phyloP scores from a whole-genome alignment of 1,140 invertebrate species.

The Lepeophtheirus salmonis region DNA sequence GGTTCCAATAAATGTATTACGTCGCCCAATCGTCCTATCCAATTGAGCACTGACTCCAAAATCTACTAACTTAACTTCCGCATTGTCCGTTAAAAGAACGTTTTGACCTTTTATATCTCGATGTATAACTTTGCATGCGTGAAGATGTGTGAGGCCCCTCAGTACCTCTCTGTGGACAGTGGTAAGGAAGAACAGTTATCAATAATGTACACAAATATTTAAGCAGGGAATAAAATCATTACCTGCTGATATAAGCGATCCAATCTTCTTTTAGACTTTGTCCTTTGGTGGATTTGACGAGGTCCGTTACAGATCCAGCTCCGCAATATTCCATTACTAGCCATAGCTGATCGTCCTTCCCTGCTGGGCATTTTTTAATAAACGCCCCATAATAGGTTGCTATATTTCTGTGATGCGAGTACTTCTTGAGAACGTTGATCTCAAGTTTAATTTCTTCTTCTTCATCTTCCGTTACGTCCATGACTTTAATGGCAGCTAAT shows the following conservation, averaged over 20 bases:
- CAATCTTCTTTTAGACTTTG: slow-evolving; percentile 97
- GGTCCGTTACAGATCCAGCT: slow-evolving; percentile 92
- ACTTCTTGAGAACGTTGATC: slow-evolving; percentile 97
- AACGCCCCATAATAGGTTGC: slow-evolving; percentile 99
- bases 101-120: slow-evolving; percentile 99
- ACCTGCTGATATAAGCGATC: slow-evolving; percentile 89
- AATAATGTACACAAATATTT: too few species aligned
- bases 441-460: slow-evolving; percentile 99
- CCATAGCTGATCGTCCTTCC: slow-evolving; percentile 98
- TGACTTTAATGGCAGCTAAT: slow-evolving; percentile 28
- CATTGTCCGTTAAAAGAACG: slow-evolving; percentile 95
- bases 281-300: slow-evolving; percentile 97
- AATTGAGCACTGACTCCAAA: slow-evolving; percentile 99
- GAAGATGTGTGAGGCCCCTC: slow-evolving; percentile 86
- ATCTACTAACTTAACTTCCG: slow-evolving; percentile 75
- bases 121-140: slow-evolving; percentile 98
- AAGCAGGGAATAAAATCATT: not conserved
- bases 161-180: slow-evolving; percentile 56
- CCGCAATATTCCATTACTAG: slow-evolving; percentile 99
- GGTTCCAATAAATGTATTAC: slow-evolving; percentile 99
- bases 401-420: slow-evolving; percentile 97
- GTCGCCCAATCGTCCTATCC: slow-evolving; percentile 89
- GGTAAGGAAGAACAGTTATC: not conserved
- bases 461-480: slow-evolving; percentile 99
- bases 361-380: slow-evolving; percentile 94